phyloP scores from a whole-genome alignment of 2,797 vertebrate species.

The Centroberyx gerrardi region DNA sequence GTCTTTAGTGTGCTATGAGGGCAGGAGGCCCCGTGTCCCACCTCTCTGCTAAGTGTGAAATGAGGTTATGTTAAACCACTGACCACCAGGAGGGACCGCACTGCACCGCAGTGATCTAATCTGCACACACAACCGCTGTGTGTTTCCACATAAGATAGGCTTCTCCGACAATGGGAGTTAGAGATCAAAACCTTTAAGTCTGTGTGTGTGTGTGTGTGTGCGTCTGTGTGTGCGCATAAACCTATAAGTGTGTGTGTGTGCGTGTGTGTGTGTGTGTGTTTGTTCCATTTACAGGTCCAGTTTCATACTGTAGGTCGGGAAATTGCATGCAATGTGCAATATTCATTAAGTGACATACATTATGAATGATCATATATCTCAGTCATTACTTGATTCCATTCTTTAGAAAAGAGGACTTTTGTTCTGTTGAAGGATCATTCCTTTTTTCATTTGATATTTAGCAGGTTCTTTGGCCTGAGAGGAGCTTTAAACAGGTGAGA shows the following conservation, averaged over 20 bases:
- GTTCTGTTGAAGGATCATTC: constrained; percentile 34
- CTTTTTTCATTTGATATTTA: constrained; percentile 52
- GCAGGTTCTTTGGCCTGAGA: constrained; percentile 32
- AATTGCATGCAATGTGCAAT: constrained; percentile 86
- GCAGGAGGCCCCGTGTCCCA: constrained; percentile 61
- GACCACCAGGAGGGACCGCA: constrained; percentile 79
- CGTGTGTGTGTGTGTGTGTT: constrained; percentile 20
- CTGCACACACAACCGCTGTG: constrained; percentile 30
- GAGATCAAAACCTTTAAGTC: constrained; percentile 60
- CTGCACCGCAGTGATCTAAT: constrained; percentile 40
- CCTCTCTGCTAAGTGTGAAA: constrained; percentile 67
- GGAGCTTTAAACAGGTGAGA: constrained; percentile 14
- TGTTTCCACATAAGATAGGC: constrained; percentile 10
- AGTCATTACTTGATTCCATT: constrained; percentile 43
- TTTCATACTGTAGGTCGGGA: constrained; percentile 83
- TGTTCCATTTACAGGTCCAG: constrained; percentile 48
- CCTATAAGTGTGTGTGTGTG: background rate
- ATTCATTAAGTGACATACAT: constrained; percentile 74
- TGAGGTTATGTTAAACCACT: constrained; percentile 58
- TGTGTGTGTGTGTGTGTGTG: constrained; percentile 28
- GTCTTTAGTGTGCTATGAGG: constrained; percentile 74
- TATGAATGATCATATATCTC: constrained; percentile 58
- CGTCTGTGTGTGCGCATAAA: background rate
- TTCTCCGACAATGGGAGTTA: constrained; percentile 26
- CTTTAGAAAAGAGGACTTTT: constrained; percentile 32